phyloP scores from a whole-genome alignment of 2,888 invertebrate genomes.

The Pteria penguin region DNA sequence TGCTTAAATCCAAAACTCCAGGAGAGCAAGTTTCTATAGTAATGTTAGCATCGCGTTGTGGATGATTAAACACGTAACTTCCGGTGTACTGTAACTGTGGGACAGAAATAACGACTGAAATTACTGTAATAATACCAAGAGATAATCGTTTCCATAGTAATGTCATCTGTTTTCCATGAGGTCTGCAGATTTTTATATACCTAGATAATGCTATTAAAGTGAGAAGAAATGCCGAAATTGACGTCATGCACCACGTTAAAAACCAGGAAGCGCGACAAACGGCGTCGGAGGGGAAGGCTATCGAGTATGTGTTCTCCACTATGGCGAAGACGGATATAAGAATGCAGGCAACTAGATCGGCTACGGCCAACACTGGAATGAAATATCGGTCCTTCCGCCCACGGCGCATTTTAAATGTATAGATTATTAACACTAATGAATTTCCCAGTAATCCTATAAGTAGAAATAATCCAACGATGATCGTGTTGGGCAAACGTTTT shows the following conservation, averaged over 20 bases:
- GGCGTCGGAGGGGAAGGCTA: constrained; percentile 2
- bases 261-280: constrained; percentile 16
- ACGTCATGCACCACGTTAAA: not conserved
- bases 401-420: not conserved
- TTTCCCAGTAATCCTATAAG: constrained; percentile 11
- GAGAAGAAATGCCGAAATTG: constrained; percentile 4
- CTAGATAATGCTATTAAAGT: not conserved
- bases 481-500: constrained; percentile 7
- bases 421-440: not conserved
- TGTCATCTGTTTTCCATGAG: constrained; percentile 8
- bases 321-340: not conserved
- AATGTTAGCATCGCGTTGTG: not conserved
- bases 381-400: constrained; percentile 4
- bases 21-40: constrained; percentile 12
- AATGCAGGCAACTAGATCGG: constrained; percentile 10
- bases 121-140: not conserved
- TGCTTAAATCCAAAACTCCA: not conserved
- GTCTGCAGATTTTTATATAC: constrained; percentile 15
- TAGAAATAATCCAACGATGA: constrained; percentile 1
- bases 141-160: constrained; percentile 1
- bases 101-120: not conserved
- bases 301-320: not conserved
- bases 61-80: not conserved
- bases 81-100: constrained; percentile 1
- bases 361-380: constrained; percentile 8